Conservation (phyloP, 2,797 vertebrate genomes). For the Hemitrygon akajei region DNA sequence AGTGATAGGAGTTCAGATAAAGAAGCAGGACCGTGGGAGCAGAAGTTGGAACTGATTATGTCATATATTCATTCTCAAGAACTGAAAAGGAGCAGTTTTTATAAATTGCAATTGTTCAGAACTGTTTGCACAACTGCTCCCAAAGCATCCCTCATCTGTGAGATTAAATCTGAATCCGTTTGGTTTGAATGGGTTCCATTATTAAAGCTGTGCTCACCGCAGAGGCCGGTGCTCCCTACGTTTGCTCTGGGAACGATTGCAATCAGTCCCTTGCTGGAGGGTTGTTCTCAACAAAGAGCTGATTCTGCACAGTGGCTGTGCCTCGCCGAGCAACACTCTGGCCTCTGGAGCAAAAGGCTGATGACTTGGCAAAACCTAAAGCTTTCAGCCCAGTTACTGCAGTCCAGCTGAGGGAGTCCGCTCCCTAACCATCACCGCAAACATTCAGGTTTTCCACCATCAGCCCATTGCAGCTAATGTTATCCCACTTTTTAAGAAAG, state of each 20-base stretch:
- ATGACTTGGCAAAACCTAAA: too few relatives aligned
- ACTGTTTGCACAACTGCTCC: slow-evolving; percentile 22
- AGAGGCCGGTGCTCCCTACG: background rate
- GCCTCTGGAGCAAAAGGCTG: too few relatives aligned
- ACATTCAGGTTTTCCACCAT: too few relatives aligned
- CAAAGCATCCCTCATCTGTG: slow-evolving; percentile 11
- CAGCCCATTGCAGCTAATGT: too few relatives aligned
- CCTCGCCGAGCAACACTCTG: too few relatives aligned
- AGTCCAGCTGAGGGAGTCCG: too few relatives aligned
- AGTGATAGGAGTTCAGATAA: slow-evolving; percentile 10
- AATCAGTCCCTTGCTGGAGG: background rate
- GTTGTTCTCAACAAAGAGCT: background rate
- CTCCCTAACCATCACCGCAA: too few relatives aligned
- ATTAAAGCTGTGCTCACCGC: background rate
- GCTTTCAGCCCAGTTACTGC: too few relatives aligned
- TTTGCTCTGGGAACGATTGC: background rate
- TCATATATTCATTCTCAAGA: background rate
- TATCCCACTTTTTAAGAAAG: too few relatives aligned
- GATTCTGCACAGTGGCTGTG: too few relatives aligned
- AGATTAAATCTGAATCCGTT: background rate
- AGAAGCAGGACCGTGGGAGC: background rate
- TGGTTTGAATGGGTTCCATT: slow-evolving; percentile 23
- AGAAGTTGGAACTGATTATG: background rate
- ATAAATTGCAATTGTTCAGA: background rate
- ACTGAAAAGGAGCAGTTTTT: background rate